A percentile compares a stretch with the other conserved stretches of the same genome.
phyloP scores from a whole-genome alignment of 2,113 vertebrate species.

The Machaerirhynchus nigripectus region DNA sequence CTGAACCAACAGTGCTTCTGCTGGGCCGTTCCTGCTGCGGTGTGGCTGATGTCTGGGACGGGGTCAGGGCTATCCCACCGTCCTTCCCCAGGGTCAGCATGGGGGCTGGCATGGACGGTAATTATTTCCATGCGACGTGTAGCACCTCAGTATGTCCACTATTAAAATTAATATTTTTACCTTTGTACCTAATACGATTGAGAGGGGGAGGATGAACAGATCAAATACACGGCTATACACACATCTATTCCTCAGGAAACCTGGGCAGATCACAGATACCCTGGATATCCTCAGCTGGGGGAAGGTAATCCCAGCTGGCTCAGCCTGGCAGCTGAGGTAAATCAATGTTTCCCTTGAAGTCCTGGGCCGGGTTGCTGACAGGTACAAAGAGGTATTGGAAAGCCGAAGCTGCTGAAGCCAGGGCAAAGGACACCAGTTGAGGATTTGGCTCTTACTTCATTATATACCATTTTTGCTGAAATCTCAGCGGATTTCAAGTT shows the following conservation, averaged over 20 bases:
- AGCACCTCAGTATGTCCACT: neutral
- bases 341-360: neutral
- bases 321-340: neutral
- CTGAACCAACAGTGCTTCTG: neutral
- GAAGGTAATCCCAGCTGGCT: neutral
- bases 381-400: neutral
- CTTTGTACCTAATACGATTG: neutral
- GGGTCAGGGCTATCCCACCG: fast-evolving
- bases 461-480: neutral
- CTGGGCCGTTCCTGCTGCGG: neutral
- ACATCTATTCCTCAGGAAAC: neutral
- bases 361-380: neutral
- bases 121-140: neutral
- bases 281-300: neutral
- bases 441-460: neutral
- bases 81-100: fast-evolving
- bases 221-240: neutral
- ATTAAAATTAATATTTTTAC: neutral
- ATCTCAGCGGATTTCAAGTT: neutral
- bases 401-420: neutral
- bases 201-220: neutral
- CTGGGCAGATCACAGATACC: neutral
- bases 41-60: fast-evolving
- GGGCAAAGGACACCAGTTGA: neutral
- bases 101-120: neutral